phyloP scores from a whole-genome alignment of 2,888 invertebrate genomes.

The Apodemia duryi region DNA sequence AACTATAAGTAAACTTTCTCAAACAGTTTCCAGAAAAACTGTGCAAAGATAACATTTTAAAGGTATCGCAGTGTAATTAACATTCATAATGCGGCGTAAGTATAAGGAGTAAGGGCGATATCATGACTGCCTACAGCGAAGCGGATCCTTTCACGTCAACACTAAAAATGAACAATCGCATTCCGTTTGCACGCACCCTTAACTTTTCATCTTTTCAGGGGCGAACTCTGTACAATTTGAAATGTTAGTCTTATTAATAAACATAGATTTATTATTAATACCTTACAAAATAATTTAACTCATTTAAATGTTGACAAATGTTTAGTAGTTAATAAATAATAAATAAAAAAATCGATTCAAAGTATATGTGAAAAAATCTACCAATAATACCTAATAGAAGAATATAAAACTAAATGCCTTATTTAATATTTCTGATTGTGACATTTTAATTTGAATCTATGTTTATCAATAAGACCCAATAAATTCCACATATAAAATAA shows the following conservation, averaged over 20 bases:
- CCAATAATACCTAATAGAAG: too few relatives aligned
- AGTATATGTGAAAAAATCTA: too few relatives aligned
- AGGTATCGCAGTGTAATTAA: constrained; percentile 16
- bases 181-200: constrained; percentile 32
- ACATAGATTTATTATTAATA: background rate
- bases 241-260: background rate
- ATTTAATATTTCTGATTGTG: too few relatives aligned
- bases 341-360: too few relatives aligned
- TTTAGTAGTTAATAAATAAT: too few relatives aligned
- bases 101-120: constrained; percentile 37
- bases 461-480: too few relatives aligned
- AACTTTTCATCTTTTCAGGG: constrained; percentile 22
- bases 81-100: constrained; percentile 18
- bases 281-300: too few relatives aligned
- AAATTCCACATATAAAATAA: too few relatives aligned
- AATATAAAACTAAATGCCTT: too few relatives aligned
- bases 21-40: constrained; percentile 8
- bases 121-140: constrained; percentile 47
- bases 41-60: constrained; percentile 2
- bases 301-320: too few relatives aligned
- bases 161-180: constrained; percentile 29
- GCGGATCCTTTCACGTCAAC: constrained; percentile 44
- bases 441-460: too few relatives aligned
- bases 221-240: constrained; percentile 19
- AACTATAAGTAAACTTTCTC: constrained; percentile 1